Evolutionary conservation across 2,888 invertebrate genomes (phyloP), one percentile per base, ranked within the genome.

Genomic region (Apomyelois bistriatella): DNA sequence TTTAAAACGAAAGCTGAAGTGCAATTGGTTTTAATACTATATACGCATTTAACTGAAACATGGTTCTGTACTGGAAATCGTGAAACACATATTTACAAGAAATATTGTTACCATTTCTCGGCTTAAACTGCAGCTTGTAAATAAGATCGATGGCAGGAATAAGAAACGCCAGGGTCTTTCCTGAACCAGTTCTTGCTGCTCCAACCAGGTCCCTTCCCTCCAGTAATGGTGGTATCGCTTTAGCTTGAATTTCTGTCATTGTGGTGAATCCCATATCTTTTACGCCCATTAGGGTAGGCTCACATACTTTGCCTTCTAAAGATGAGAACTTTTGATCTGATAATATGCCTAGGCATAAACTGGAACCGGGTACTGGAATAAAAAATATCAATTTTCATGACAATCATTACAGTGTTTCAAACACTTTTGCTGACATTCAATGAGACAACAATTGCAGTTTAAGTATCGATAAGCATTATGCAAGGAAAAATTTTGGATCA

Each of bases 161-260:
- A 0, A 99, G 93, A 74, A 99, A 99, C 0, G 99, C 98, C 53
- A 99, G 79, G 0, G 99, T 99, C 86, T 99, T 99, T 61, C 98
- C 98, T 8, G 98, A 98, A 0, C 99, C 99, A 12, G 99, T 99
- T 83, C 96, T 95, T 0, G 99, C 99, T 35, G 98, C 94, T 41
- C 98, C 99, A 36, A 99, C 96, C 48, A 99, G 85, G 91, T 99
- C 99, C 60, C 97, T 92, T 0, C 98, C 99, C 84, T 98, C 97
- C 8, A 99, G 82, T 36, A 99, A 85, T 12, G 95, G 94, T 0
- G 98, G 97, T 72, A 99, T 96, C 0, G 97, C 92, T 75, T 95
- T 95, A 0, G 97, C 94, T 80, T 96, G 99, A 68, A 99, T 99
- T 86, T 98, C 97, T 2, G 99, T 99, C 97, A 99, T 97, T 17